Evolutionary conservation across 2,113 vertebrate species (phyloP).

Genomic region (Cepphus grylle): DNA sequence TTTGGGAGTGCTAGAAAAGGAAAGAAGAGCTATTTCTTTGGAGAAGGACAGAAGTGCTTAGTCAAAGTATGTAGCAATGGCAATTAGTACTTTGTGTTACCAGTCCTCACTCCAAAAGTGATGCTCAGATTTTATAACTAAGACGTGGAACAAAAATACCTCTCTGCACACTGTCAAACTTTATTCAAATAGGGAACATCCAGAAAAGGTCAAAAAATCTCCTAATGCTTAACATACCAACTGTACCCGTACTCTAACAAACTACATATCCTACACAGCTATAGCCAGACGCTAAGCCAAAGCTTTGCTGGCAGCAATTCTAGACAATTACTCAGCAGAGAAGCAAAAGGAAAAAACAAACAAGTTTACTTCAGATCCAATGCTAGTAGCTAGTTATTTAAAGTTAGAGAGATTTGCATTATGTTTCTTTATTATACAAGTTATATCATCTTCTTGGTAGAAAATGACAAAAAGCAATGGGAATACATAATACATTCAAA

Average conservation of each 20-base stretch:
- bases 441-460: not conserved
- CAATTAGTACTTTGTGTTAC: not conserved
- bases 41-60: not conserved
- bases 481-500: not conserved
- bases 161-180: not conserved
- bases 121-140: not conserved
- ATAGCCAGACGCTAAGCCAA: not conserved
- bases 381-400: not conserved
- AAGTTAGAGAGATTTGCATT: not conserved
- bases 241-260: not conserved
- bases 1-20: not conserved
- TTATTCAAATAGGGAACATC: not conserved
- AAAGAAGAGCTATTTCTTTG: not conserved
- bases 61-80: not conserved
- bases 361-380: not conserved
- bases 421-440: not conserved
- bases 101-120: not conserved
- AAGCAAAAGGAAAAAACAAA: not conserved
- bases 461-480: not conserved
- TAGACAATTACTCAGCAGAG: not conserved
- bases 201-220: not conserved
- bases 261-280: not conserved
- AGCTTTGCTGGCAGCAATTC: not conserved
- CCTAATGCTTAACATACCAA: rapidly evolving
- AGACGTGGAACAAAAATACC: not conserved